Evolutionary conservation across 2,113 vertebrate species (phyloP).

Genomic region (Eulacestoma nigropectus): DNA sequence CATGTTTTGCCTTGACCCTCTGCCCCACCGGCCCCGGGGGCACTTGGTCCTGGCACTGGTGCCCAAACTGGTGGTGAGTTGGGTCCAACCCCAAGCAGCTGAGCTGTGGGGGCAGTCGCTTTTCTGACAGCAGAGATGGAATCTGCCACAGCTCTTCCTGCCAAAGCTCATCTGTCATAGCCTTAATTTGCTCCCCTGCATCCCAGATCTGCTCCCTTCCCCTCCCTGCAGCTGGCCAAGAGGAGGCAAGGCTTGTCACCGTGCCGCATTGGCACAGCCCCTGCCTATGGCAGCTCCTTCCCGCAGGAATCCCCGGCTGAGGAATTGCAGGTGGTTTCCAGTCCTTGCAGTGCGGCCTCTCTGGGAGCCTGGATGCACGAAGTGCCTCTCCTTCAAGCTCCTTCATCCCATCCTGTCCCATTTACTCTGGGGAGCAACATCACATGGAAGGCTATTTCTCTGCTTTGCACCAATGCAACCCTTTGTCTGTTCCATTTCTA

Average conservation of each 20-base stretch:
- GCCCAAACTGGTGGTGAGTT: neutral
- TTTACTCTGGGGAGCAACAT: neutral
- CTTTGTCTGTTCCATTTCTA: neutral
- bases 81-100: neutral
- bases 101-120: neutral
- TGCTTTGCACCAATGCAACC: neutral
- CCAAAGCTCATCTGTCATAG: neutral
- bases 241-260: neutral
- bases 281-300: neutral
- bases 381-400: neutral
- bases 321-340: conserved; percentile 29
- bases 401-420: neutral
- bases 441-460: rapidly evolving
- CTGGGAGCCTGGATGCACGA: neutral
- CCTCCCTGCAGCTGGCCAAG: neutral
- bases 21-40: rapidly evolving
- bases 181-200: neutral
- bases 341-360: rapidly evolving
- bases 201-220: neutral
- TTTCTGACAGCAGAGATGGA: neutral
- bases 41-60: rapidly evolving
- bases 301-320: neutral
- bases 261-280: rapidly evolving
- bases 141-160: neutral
- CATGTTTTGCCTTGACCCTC: neutral